These are phyloP conservation scores for Hemaris fuciformis DNA, from an alignment of 2,888 invertebrate species.

Conservation along the genomic window DNA sequence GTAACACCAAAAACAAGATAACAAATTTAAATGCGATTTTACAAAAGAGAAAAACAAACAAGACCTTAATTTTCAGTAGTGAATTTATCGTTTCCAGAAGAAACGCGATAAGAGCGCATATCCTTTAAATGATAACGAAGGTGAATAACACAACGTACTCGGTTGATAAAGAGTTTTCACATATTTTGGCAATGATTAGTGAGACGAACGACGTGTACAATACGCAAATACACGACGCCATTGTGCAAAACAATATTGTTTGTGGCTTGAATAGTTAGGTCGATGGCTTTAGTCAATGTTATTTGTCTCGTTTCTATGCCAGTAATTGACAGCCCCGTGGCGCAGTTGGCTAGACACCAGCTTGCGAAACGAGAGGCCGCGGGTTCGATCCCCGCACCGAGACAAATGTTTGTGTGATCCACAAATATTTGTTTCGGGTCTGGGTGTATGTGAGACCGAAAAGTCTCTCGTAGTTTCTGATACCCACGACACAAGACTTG, in stretches of 20 bases:
- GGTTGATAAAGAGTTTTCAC: neutral
- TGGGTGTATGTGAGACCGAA: too few species aligned
- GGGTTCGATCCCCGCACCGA: too few species aligned
- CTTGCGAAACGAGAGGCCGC: too few species aligned
- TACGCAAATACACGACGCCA: neutral
- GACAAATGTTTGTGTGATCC: too few species aligned
- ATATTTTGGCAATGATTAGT: constrained; percentile 2
- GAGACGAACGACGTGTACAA: neutral
- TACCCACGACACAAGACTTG: too few species aligned
- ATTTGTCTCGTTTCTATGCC: neutral
- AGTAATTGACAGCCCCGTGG: too few species aligned
- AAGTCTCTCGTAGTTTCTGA: too few species aligned
- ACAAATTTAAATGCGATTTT: neutral
- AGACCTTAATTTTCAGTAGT: neutral
- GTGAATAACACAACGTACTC: constrained; percentile 5
- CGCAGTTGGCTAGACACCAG: too few species aligned
- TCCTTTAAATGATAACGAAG: neutral
- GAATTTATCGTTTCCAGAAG: constrained; percentile 1
- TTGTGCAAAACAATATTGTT: neutral
- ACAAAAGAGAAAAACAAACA: neutral
- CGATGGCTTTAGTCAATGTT: neutral
- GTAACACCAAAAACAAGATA: too few species aligned
- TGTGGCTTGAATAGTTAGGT: neutral
- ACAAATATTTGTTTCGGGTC: too few species aligned
- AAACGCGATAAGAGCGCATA: neutral